Conservation (phyloP, 2,797 vertebrate genomes). For the Orestias chungarensis region DNA sequence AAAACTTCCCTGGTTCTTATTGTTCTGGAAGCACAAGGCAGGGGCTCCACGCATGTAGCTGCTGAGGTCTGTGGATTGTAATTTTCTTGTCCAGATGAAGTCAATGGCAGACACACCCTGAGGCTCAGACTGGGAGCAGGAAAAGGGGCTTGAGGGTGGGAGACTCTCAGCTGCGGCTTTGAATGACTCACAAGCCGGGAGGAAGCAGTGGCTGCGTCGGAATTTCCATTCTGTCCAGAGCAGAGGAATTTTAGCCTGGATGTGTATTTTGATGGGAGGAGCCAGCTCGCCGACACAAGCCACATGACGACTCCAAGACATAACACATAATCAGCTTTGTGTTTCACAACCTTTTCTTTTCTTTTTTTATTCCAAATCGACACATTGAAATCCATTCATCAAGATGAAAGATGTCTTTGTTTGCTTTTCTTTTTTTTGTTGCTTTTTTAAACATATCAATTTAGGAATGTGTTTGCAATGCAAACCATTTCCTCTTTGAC, state of each 20-base stretch:
- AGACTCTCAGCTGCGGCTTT: slow-evolving; percentile 37
- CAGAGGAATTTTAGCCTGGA: slow-evolving; percentile 26
- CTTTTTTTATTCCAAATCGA: neutral
- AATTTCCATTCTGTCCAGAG: slow-evolving; percentile 58
- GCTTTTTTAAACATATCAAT: neutral
- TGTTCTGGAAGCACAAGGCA: slow-evolving; percentile 8
- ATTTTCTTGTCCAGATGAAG: slow-evolving; percentile 65
- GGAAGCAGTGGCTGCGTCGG: slow-evolving; percentile 49
- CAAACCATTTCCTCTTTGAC: slow-evolving; percentile 51
- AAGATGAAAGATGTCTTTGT: neutral
- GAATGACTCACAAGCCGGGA: slow-evolving; percentile 53
- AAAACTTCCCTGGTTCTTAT: slow-evolving; percentile 29
- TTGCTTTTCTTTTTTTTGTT: too few relatives aligned
- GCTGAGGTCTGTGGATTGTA: slow-evolving; percentile 45
- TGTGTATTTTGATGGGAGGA: slow-evolving; percentile 26
- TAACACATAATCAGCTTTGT: slow-evolving; percentile 17
- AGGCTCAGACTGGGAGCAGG: slow-evolving; percentile 34
- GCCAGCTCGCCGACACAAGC: slow-evolving; percentile 16
- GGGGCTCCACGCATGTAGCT: slow-evolving; percentile 29
- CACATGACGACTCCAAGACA: slow-evolving; percentile 7
- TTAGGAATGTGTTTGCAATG: slow-evolving; percentile 62
- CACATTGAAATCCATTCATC: neutral
- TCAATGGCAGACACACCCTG: slow-evolving; percentile 71
- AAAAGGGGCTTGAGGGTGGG: slow-evolving; percentile 41
- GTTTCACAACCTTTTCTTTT: neutral